Percentiles rank a stretch among this genome's conserved stretches.
These are phyloP conservation scores for Tetramorium parvispinum DNA, from an alignment of 1,140 invertebrate genomes.

Conservation along the genomic window DNA sequence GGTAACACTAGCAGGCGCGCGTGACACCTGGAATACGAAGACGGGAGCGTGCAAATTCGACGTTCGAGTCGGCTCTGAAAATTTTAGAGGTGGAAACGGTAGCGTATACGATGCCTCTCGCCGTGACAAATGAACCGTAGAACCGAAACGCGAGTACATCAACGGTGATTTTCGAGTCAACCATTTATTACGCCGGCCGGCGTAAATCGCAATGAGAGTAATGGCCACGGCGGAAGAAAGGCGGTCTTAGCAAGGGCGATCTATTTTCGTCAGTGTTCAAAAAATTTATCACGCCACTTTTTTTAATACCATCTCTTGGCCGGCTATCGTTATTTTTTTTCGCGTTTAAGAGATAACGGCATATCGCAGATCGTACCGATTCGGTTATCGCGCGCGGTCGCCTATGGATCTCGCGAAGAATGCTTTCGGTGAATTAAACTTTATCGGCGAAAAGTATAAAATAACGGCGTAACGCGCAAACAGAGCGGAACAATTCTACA, in stretches of 20 bases:
- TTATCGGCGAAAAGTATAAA: constrained; percentile 60
- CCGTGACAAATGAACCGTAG: constrained; percentile 42
- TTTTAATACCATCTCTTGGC: not conserved
- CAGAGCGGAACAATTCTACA: constrained; percentile 60
- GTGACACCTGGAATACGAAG: not conserved
- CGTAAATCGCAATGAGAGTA: constrained; percentile 50
- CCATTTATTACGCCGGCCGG: constrained; percentile 37
- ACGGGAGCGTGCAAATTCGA: not conserved
- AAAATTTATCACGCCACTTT: constrained; percentile 28
- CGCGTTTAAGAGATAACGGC: constrained; percentile 32
- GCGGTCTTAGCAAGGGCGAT: constrained; percentile 12
- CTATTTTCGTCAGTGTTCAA: constrained; percentile 34
- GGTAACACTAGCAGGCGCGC: not conserved
- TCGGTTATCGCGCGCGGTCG: constrained; percentile 19
- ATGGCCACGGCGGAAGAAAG: constrained; percentile 18
- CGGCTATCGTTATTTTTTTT: not conserved
- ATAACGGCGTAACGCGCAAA: constrained; percentile 54
- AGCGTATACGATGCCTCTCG: not conserved
- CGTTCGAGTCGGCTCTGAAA: constrained; percentile 9
- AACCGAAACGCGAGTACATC: constrained; percentile 47
- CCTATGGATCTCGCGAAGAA: constrained; percentile 28
- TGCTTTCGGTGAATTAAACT: constrained; percentile 59
- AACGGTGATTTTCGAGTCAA: constrained; percentile 34
- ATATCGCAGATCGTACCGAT: not conserved
- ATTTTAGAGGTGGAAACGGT: not conserved